phyloP scores from a whole-genome alignment of 2,113 vertebrate genomes.

The Chauna torquata region DNA sequence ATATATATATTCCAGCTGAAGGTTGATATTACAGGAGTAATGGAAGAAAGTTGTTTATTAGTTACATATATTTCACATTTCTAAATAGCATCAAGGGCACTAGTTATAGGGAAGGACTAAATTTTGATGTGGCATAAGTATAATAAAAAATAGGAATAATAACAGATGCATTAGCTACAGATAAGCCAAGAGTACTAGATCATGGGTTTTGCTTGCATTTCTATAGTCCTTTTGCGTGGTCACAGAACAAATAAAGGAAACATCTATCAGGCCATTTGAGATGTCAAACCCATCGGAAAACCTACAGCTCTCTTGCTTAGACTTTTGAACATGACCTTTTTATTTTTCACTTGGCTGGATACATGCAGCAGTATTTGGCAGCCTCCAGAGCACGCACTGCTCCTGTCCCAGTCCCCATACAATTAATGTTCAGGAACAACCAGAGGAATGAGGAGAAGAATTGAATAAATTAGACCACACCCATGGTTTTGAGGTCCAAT shows the following conservation, averaged over 20 bases:
- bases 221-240: neutral
- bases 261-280: slow-evolving; percentile 49
- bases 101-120: neutral
- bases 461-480: slow-evolving; percentile 39
- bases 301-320: neutral
- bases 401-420: slow-evolving; percentile 47
- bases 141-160: neutral
- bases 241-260: slow-evolving; percentile 46
- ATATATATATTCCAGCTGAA: neutral
- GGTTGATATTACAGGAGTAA: neutral
- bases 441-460: neutral
- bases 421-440: slow-evolving; percentile 16
- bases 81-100: rapidly evolving
- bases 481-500: neutral
- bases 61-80: neutral
- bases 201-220: neutral
- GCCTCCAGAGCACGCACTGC: slow-evolving; percentile 28
- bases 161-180: neutral
- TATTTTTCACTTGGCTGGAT: slow-evolving; percentile 43
- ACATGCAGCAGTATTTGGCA: slow-evolving; percentile 29
- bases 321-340: slow-evolving; percentile 50
- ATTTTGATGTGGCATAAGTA: neutral
- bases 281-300: slow-evolving; percentile 57
- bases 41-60: neutral
- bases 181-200: slow-evolving; percentile 1